Evolutionary conservation across 2,888 invertebrate genomes (phyloP), one percentile per base, ranked within the genome.

Genomic region (Lasioglossum lativentre): DNA sequence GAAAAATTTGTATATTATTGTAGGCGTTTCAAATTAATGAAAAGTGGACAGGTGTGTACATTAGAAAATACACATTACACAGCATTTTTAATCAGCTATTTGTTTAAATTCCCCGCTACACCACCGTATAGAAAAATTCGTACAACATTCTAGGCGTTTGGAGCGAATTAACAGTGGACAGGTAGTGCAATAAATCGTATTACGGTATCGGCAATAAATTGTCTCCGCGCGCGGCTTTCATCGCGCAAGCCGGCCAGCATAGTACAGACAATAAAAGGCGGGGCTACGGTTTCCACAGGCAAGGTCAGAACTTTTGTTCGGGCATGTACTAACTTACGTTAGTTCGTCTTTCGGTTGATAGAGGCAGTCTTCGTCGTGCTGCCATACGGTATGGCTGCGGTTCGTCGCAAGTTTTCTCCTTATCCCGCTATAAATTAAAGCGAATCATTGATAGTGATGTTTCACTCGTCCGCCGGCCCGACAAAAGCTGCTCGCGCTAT

Each of bases 341-440:
- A 94, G 94, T 94, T 94, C 93, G 81, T 78, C 77, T 78, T 89
- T 87, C 92, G 89, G 85, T 92, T 91, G 92, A 81, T 90, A 94
- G 94, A 93, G 94, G 94, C 93, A 94, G 94, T 93, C 89, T 89
- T 88, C 90, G 90, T 93, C 92, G 93, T 92, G 92, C 93, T 92
- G 92, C 91, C 92, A 91, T 91, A 93, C 93, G 93, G 93, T 93
- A 93, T 93, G 94, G 94, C 92, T 81, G 92, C 90, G 90, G 86
- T 89, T 84, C 82, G 89, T 91, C 90, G 63, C 86, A 87, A 87
- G 88, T 92, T 91, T 91, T 90, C 88, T 83, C 87, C 85, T 90
- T 90, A 89, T 88, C 80, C 85, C 83, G 86, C 88, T 87, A 85
- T 90, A 88, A 90, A 88, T 89, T 88, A 78, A 80, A 92, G 88